Conservation (phyloP, 2,113 vertebrate species). For the Pteruthius melanotis region DNA sequence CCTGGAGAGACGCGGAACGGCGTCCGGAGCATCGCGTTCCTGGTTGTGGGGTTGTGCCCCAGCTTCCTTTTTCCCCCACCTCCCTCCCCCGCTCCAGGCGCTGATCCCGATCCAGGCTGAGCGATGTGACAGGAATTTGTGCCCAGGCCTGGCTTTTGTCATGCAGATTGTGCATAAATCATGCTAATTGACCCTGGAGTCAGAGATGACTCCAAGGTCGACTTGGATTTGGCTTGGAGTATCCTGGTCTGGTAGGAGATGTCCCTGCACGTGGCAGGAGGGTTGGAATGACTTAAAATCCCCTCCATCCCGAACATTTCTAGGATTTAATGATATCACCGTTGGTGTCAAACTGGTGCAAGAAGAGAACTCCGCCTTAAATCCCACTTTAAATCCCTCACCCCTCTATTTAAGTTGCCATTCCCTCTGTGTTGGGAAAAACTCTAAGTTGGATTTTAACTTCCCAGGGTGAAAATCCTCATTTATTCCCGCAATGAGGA, state of each 20-base stretch:
- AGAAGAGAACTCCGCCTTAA: background rate
- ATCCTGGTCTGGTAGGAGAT: background rate
- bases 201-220: background rate
- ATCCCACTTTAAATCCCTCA: background rate
- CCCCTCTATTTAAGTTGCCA: accelerated
- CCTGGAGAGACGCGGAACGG: background rate
- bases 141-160: background rate
- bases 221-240: background rate
- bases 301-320: background rate
- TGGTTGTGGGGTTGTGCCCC: too few relatives aligned
- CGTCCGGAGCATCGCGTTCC: too few relatives aligned
- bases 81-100: background rate
- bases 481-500: background rate
- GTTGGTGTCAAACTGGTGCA: background rate
- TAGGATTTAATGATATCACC: background rate
- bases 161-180: background rate
- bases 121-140: background rate
- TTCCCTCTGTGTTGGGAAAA: background rate
- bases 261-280: background rate
- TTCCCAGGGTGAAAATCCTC: background rate
- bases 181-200: background rate
- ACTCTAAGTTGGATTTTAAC: background rate
- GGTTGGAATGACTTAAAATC: background rate
- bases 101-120: background rate
- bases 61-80: background rate